Evolutionary conservation across 2,797 vertebrate species (phyloP), one percentile per base, ranked within the genome.

Genomic region (Avahi laniger): DNA sequence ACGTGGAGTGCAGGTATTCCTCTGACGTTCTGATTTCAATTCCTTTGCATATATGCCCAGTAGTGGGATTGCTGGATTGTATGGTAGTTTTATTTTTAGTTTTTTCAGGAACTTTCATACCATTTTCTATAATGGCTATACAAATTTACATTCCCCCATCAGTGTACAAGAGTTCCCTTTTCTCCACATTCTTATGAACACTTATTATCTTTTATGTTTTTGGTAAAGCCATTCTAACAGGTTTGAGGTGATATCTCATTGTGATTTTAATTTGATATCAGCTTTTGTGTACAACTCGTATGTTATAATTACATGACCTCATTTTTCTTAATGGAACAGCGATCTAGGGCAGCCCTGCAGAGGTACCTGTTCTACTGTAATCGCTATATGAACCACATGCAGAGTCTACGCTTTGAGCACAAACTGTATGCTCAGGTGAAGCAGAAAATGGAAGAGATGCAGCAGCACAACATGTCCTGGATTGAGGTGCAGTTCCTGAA

Each of bases 341-440:
- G 99, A 97, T 99, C 99, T 96, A 99, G 99, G 98, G 99, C 99
- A 94, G 99, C 99, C 97, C 98, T 99, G 98, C 99, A 99, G 99
- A 99, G 99, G 98, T 99, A 99, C 99, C 99, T 99, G 98, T 99
- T 99, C 99, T 99, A 99, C 99, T 99, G 99, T 99, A 99, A 99
- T 98, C 99, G 99, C 98, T 99, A 99, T 97, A 99, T 99, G 99
- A 99, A 99, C 99, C 99, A 99, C 99, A 99, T 99, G 99, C 99
- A 99, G 99, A 99, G 99, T 98, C 99, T 99, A 98, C 99, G 99
- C 99, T 99, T 99, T 57, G 99, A 99, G 99, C 99, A 99, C 99
- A 99, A 99, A 98, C 99, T 99, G 65, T 99, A 99, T 24, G 99
- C 99, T 98, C 99, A 99, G 99, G 99, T 99, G 98, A 99, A 99